phyloP scores from a whole-genome alignment of 2,888 invertebrate genomes.

The Limnephilus lunatus region DNA sequence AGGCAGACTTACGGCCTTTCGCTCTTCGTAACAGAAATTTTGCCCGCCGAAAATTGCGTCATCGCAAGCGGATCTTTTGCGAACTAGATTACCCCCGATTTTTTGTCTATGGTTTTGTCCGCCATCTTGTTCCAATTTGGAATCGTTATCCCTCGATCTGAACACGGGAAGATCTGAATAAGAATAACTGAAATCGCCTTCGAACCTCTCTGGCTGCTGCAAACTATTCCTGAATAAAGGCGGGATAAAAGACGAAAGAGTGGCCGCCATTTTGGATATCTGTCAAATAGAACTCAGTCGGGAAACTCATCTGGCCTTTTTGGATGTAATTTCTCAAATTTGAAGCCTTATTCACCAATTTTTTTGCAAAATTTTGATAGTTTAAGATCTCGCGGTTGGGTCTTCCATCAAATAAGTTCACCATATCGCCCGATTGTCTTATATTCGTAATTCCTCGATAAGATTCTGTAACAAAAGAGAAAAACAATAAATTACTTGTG shows the following conservation, averaged over 20 bases:
- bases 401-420: constrained; percentile 45
- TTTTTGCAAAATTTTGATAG: not conserved
- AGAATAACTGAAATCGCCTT: constrained; percentile 74
- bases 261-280: constrained; percentile 61
- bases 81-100: constrained; percentile 23
- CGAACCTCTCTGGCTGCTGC: constrained; percentile 51
- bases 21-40: constrained; percentile 37
- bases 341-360: not conserved
- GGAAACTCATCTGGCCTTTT: constrained; percentile 54
- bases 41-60: not conserved
- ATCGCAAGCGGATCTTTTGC: constrained; percentile 39
- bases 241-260: constrained; percentile 60
- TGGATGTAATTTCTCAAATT: not conserved
- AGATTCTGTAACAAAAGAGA: constrained; percentile 45
- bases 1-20: constrained; percentile 50
- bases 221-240: constrained; percentile 58
- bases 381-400: constrained; percentile 22
- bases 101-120: constrained; percentile 14
- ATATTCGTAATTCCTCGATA: not conserved
- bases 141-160: constrained; percentile 46
- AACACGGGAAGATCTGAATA: constrained; percentile 72
- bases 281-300: constrained; percentile 2
- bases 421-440: constrained; percentile 55
- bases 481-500: not conserved
- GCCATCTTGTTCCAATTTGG: constrained; percentile 50